Evolutionary conservation across 23 tunicate species (phyloP), one percentile per base, ranked within the genome.

Genomic region (Trididemnum clinides): DNA sequence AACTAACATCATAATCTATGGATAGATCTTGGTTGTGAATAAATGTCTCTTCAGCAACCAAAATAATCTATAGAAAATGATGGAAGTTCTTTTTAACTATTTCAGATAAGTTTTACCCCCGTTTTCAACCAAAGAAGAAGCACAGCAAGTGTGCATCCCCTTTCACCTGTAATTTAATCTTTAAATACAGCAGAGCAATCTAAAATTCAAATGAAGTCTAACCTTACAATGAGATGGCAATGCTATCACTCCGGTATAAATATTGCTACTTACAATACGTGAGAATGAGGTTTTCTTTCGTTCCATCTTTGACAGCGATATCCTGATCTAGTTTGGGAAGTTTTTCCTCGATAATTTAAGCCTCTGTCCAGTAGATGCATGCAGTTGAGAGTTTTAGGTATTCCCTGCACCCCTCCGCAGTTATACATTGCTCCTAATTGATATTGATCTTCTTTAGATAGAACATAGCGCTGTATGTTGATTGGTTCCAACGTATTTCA

Each of bases 231-330:
- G 15, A 44, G 10, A 44, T 44, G 15, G 54, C 54, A 10, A 44
- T 7, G 10, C 54, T 10, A 7, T 7, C 54, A 7, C 15, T 44
- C 54, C 54, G 54, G 54, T 10, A 15, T 44, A 44, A 44, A 44
- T 44, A 44, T 44, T 44, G 54, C 10, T 15, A 34, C 86, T 82
- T 32, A 82, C 86, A 35, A 64, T 7, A 32, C 30, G 25, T 82
- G 71, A 15, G 57, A 20, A 31, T 82, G 71, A 2, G 86, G 86
- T 3, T 58, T 25, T 1, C 0, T 64, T 18, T 2, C 58, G 50
- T 82, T 34, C 86, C 86, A 82, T 2, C 76, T 33, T 36, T 82
- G 86, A 23, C 86, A 82, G 2, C 59, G 2, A 4, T 25, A 25
- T 28, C 86, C 86, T 25, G 57, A 50, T 35, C 23, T 62, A 1